A percentile compares a stretch with the other conserved stretches of the same genome.
Evolutionary conservation across 1,140 invertebrate genomes (phyloP).

Genomic region (Nomia melanderi): DNA sequence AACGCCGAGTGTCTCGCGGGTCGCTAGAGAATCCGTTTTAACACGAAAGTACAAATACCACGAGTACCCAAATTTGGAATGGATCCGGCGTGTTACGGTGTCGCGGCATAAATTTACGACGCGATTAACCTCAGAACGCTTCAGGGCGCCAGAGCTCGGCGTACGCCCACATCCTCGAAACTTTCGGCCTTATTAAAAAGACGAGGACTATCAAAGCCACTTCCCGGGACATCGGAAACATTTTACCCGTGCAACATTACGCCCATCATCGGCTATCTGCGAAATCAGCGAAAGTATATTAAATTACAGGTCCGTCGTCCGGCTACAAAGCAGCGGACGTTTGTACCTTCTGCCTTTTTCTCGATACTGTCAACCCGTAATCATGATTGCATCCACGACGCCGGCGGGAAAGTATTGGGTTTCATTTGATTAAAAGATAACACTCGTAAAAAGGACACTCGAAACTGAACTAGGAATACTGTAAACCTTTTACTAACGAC

Average conservation of each 20-base stretch:
- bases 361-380: slow-evolving; percentile 37
- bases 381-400: background rate
- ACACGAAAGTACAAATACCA: background rate
- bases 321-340: slow-evolving; percentile 5
- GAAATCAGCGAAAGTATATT: slow-evolving; percentile 39
- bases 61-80: background rate
- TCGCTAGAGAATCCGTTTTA: background rate
- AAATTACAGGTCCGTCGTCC: slow-evolving; percentile 39
- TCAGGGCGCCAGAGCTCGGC: slow-evolving; percentile 1
- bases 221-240: slow-evolving; percentile 41
- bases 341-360: slow-evolving; percentile 17
- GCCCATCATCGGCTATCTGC: slow-evolving; percentile 36
- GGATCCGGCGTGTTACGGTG: background rate
- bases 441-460: too few species aligned
- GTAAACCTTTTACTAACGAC: too few species aligned
- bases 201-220: slow-evolving; percentile 37
- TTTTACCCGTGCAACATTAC: slow-evolving; percentile 41
- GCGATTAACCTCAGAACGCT: slow-evolving; percentile 34
- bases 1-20: background rate
- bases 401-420: too few species aligned
- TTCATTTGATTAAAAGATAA: too few species aligned
- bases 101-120: slow-evolving; percentile 31
- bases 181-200: slow-evolving; percentile 37
- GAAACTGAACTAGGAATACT: too few species aligned
- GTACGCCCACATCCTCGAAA: slow-evolving; percentile 25